Conservation (phyloP, 2,888 invertebrate species). For the Cataglyphis albicans region DNA sequence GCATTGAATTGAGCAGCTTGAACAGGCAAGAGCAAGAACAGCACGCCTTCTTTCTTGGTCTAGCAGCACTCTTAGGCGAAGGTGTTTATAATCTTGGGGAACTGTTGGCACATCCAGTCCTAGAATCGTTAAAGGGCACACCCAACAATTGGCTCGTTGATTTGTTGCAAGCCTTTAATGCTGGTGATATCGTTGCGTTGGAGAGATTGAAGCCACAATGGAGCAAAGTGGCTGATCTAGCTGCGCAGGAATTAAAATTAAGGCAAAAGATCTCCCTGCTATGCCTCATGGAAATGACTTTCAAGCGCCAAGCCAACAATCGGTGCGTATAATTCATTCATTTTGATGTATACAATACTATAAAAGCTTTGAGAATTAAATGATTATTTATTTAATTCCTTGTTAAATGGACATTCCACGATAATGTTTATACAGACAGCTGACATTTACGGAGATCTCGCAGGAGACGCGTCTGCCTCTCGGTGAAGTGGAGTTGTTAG, state of each 20-base stretch:
- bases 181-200: conserved; percentile 91
- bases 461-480: conserved; percentile 93
- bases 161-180: conserved; percentile 94
- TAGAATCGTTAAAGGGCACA: conserved; percentile 93
- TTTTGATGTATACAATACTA: neutral
- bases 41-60: conserved; percentile 95
- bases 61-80: conserved; percentile 97
- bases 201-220: conserved; percentile 91
- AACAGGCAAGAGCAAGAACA: conserved; percentile 90
- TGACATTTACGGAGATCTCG: conserved; percentile 96
- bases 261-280: conserved; percentile 97
- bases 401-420: neutral
- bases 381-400: neutral
- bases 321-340: conserved; percentile 83
- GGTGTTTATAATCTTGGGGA: conserved; percentile 99
- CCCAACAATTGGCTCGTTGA: conserved; percentile 95
- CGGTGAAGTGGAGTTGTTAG: conserved; percentile 96
- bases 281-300: conserved; percentile 99
- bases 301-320: conserved; percentile 96
- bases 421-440: conserved; percentile 87
- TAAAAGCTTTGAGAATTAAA: neutral
- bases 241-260: conserved; percentile 92
- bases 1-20: conserved; percentile 90
- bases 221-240: conserved; percentile 93
- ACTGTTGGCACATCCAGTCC: conserved; percentile 96